phyloP scores from a whole-genome alignment of 2,888 invertebrate genomes.

The Patella ulyssiponensis region DNA sequence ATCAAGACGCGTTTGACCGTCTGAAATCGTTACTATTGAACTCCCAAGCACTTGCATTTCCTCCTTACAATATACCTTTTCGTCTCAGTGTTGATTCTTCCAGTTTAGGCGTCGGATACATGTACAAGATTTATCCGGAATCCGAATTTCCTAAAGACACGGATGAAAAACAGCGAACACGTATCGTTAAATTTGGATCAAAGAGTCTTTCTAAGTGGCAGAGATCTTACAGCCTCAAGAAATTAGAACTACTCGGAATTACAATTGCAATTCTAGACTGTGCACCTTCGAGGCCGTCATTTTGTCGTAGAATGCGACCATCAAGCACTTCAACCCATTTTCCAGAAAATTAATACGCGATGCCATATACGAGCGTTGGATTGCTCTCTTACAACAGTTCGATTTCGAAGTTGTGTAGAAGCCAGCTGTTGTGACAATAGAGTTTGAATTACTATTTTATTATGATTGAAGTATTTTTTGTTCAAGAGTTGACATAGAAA shows the following conservation, averaged over 20 bases:
- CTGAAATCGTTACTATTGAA: too few relatives aligned
- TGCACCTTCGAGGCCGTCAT: conserved; percentile 19
- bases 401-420: too few relatives aligned
- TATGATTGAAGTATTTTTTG: background rate
- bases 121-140: too few relatives aligned
- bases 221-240: conserved; percentile 19
- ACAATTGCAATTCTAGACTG: conserved; percentile 21
- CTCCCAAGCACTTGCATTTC: too few relatives aligned
- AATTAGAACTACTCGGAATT: conserved; percentile 22
- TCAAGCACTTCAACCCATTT: conserved; percentile 20
- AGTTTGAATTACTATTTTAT: too few relatives aligned
- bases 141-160: too few relatives aligned
- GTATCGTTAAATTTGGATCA: background rate
- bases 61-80: conserved; percentile 23
- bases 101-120: background rate
- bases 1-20: too few relatives aligned
- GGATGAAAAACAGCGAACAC: background rate
- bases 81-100: conserved; percentile 22
- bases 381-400: background rate
- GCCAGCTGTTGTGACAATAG: too few relatives aligned
- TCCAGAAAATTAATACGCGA: conserved; percentile 22
- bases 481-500: background rate
- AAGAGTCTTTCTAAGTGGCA: background rate
- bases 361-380: conserved; percentile 21
- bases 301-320: background rate